These are phyloP conservation scores for Drosophila biarmipes DNA, from an alignment of 1,140 invertebrate species.

Conservation along the genomic window DNA sequence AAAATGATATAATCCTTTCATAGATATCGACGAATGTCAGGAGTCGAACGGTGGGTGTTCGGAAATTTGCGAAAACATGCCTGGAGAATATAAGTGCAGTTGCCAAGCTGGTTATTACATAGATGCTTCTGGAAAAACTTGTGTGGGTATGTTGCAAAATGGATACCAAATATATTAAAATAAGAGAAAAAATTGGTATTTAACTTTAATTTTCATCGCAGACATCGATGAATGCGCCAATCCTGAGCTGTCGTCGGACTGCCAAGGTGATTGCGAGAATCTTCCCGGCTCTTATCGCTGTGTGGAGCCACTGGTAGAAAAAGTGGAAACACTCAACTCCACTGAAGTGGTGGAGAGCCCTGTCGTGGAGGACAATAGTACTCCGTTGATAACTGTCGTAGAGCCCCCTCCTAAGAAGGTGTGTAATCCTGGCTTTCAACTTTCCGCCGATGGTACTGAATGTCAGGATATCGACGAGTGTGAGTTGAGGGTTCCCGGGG, in stretches of 20 bases:
- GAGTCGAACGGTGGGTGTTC: conserved; percentile 88
- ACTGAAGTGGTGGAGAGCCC: neutral
- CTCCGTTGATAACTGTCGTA: neutral
- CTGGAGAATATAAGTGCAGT: conserved; percentile 89
- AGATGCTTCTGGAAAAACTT: conserved; percentile 60
- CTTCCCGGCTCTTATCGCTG: conserved; percentile 89
- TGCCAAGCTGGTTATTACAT: conserved; percentile 87
- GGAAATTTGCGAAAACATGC: conserved; percentile 88
- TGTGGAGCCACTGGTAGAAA: conserved; percentile 38
- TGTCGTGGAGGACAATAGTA: neutral
- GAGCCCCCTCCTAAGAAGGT: neutral
- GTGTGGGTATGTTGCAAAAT: conserved; percentile 78
- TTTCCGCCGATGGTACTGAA: conserved; percentile 84
- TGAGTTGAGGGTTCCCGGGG: conserved; percentile 68
- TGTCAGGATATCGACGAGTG: conserved; percentile 90
- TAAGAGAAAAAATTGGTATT: neutral
- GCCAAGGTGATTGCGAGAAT: conserved; percentile 88
- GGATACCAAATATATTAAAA: neutral
- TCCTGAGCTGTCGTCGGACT: conserved; percentile 85
- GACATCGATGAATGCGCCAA: conserved; percentile 89
- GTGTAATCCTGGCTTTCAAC: conserved; percentile 86
- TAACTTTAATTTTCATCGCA: conserved; percentile 47
- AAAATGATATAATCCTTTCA: neutral
- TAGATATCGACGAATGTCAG: conserved; percentile 92
- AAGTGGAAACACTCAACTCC: conserved; percentile 12